These are phyloP conservation scores for Drosophila rellima DNA, from an alignment of 2,888 invertebrate genomes.

Conservation along the genomic window DNA sequence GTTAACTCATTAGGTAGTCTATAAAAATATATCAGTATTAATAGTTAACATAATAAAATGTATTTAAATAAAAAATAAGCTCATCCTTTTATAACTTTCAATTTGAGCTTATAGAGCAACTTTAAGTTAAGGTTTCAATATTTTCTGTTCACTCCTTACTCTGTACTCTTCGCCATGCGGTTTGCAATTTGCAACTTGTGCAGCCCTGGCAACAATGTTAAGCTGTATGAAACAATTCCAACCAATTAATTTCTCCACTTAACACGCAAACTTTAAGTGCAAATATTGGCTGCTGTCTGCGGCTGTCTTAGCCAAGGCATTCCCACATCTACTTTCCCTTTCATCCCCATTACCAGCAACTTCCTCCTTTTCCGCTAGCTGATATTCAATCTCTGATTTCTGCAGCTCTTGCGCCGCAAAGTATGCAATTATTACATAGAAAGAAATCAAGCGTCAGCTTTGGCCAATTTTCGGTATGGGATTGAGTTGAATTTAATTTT, in stretches of 20 bases:
- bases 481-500: conserved; percentile 54
- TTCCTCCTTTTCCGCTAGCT: neutral
- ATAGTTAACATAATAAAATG: neutral
- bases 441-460: conserved; percentile 61
- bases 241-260: conserved; percentile 79
- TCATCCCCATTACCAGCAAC: neutral
- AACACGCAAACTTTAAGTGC: conserved; percentile 78
- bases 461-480: conserved; percentile 26
- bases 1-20: no score
- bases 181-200: conserved; percentile 9
- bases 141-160: neutral
- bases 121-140: neutral
- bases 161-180: neutral
- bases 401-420: conserved; percentile 44
- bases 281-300: conserved; percentile 69
- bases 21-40: no score
- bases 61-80: neutral
- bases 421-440: conserved; percentile 75
- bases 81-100: neutral
- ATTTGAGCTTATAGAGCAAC: neutral
- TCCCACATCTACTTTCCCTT: neutral
- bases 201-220: conserved; percentile 42
- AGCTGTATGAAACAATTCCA: conserved; percentile 70
- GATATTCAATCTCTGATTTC: conserved; percentile 25
- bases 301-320: neutral